These are phyloP conservation scores for Chelonia mydas DNA, from an alignment of 2,797 vertebrate species.

Conservation along the genomic window DNA sequence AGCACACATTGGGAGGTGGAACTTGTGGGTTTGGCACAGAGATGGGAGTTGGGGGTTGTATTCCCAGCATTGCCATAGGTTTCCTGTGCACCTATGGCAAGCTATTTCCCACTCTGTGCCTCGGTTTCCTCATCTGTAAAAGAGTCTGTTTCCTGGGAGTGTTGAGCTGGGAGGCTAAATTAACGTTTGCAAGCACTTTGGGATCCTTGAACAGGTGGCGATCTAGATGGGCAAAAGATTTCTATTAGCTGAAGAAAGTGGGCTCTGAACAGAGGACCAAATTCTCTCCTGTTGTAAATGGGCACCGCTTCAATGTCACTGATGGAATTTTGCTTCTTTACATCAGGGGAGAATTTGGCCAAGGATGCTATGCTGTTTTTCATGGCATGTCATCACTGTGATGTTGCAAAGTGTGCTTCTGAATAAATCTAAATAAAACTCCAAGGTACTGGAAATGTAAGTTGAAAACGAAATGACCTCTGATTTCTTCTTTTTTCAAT, in stretches of 20 bases:
- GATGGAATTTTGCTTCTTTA: not conserved
- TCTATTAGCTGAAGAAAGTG: not conserved
- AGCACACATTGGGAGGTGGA: not conserved
- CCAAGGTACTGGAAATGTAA: not conserved
- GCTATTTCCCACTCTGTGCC: not conserved
- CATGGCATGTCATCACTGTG: rapidly evolving
- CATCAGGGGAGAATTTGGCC: rapidly evolving
- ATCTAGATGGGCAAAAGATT: not conserved
- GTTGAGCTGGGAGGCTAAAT: not conserved
- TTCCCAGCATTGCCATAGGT: not conserved
- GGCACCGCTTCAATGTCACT: not conserved
- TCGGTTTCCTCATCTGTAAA: not conserved
- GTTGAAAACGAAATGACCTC: not conserved
- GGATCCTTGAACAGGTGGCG: not conserved
- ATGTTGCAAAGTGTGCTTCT: not conserved
- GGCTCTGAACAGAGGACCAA: not conserved
- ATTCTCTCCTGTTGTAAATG: not conserved
- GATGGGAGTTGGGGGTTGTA: not conserved
- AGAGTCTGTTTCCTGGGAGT: not conserved
- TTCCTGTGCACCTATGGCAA: not conserved
- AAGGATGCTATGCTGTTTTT: not conserved
- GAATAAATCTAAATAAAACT: not conserved
- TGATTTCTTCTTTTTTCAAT: constrained; percentile 31
- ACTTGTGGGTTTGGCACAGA: not conserved
- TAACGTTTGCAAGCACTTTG: not conserved